Evolutionary conservation across 2,113 vertebrate species (phyloP).

Genomic region (Atrichornis clamosus): DNA sequence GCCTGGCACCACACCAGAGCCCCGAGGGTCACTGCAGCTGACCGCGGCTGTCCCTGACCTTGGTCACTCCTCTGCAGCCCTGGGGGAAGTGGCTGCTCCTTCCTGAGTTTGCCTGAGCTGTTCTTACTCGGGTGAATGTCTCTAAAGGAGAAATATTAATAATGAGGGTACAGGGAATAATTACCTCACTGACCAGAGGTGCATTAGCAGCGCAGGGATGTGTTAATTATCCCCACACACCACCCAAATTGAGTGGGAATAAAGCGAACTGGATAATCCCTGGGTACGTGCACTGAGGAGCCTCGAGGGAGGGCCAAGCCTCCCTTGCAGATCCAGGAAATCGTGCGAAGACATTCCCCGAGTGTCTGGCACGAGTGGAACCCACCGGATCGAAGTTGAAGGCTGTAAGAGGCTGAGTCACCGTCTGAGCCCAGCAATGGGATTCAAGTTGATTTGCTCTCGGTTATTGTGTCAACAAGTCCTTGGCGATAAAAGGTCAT

Average conservation of each 20-base stretch:
- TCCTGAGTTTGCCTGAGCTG: neutral
- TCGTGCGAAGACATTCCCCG: accelerated
- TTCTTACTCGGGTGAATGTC: neutral
- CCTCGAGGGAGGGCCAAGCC: neutral
- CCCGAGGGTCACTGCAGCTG: neutral
- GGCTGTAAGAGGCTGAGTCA: constrained; percentile 33
- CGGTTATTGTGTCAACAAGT: constrained; percentile 51
- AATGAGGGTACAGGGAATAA: neutral
- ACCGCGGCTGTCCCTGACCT: neutral
- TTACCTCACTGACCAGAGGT: neutral
- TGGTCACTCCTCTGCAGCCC: neutral
- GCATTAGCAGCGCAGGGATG: neutral
- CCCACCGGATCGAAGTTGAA: neutral
- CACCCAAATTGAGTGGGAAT: neutral
- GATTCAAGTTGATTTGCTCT: constrained; percentile 54
- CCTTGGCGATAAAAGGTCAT: constrained; percentile 44
- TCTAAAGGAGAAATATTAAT: neutral
- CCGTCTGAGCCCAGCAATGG: constrained; percentile 9
- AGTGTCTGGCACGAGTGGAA: neutral
- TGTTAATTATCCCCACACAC: neutral
- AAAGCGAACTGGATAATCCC: neutral
- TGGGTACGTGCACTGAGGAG: neutral
- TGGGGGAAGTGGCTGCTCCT: neutral
- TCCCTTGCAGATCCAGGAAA: neutral
- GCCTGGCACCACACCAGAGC: accelerated